phyloP scores from a whole-genome alignment of 2,113 vertebrate genomes.

The Aspiorhynchus laticeps region DNA sequence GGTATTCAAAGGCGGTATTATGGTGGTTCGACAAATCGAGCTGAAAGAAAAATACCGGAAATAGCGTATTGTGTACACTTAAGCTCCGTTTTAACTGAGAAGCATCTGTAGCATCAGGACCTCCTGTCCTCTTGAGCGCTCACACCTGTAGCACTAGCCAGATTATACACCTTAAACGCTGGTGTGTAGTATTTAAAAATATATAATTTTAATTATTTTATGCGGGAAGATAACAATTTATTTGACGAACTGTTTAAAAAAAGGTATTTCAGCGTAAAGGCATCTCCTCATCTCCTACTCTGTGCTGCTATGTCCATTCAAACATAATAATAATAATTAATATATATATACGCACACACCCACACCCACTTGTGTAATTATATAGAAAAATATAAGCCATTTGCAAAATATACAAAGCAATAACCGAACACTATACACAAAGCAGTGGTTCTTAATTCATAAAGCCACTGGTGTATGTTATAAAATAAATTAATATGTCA shows the following conservation, averaged over 20 bases:
- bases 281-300: too few species aligned
- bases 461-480: neutral
- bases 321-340: too few species aligned
- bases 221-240: neutral
- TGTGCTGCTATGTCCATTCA: too few species aligned
- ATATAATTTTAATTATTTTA: neutral
- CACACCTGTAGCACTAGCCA: neutral
- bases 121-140: neutral
- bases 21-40: neutral
- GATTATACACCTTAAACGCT: neutral
- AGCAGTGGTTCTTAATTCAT: neutral
- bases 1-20: too few species aligned
- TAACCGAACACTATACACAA: neutral
- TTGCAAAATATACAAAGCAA: neutral
- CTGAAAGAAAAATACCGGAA: neutral
- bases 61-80: neutral
- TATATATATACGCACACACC: too few species aligned
- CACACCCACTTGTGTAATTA: neutral
- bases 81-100: neutral
- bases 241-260: too few species aligned
- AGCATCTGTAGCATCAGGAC: neutral
- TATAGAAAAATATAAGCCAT: neutral
- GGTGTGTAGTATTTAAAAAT: neutral
- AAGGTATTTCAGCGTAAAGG: too few species aligned
- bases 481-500: neutral